phyloP scores from a whole-genome alignment of 2,797 vertebrate genomes.

The Xiphorhynchus erythropygius region DNA sequence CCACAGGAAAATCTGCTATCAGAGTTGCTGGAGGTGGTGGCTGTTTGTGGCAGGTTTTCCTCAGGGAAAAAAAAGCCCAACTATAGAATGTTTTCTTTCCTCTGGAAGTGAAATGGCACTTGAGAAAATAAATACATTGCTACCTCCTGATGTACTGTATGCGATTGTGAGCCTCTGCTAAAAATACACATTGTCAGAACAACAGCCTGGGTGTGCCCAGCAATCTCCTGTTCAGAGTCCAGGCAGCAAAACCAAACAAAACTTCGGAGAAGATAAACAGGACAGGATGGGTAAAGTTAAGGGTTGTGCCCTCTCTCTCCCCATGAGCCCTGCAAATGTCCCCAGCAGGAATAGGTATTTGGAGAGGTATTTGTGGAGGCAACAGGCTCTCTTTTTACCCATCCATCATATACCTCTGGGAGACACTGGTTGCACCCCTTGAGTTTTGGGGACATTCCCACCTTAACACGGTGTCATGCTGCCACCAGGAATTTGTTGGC shows the following conservation, averaged over 20 bases:
- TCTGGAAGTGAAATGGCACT: background rate
- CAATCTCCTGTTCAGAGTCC: background rate
- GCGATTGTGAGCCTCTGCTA: background rate
- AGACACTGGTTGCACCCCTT: background rate
- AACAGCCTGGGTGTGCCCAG: constrained; percentile 22
- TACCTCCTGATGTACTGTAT: background rate
- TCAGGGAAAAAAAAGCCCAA: background rate
- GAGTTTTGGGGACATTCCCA: background rate
- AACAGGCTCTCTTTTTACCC: background rate
- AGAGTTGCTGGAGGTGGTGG: fast-evolving
- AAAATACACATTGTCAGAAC: constrained; percentile 23
- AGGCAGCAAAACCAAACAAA: constrained; percentile 6
- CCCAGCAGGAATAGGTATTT: background rate
- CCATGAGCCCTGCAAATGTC: fast-evolving
- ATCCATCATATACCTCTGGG: fast-evolving
- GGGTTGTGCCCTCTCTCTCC: background rate
- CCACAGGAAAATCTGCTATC: fast-evolving
- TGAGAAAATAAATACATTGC: background rate
- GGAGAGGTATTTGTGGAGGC: background rate
- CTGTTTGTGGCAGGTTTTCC: background rate
- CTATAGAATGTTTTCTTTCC: background rate
- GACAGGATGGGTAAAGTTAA: background rate
- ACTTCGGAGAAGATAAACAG: background rate
- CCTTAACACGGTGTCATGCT: background rate
- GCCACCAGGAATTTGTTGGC: background rate